Percentiles rank a stretch among this genome's conserved stretches.
phyloP scores from a whole-genome alignment of 2,888 invertebrate genomes.

The Cryptophagus acutangulus region DNA sequence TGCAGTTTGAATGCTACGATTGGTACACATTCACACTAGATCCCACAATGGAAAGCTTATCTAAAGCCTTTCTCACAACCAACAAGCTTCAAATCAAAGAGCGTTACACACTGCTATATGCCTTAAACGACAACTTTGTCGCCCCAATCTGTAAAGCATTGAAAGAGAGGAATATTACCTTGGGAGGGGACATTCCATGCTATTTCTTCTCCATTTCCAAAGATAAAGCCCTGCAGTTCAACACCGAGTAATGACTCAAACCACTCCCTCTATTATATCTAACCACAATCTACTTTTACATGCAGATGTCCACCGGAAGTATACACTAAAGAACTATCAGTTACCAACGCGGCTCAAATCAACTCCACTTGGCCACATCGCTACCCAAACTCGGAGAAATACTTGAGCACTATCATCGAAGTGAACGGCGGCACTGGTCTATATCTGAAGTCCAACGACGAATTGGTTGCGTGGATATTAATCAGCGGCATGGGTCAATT shows the following conservation, averaged over 20 bases:
- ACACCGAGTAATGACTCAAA: background rate
- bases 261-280: too few species aligned
- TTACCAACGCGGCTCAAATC: background rate
- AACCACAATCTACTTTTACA: too few species aligned
- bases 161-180: too few species aligned
- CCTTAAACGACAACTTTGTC: too few species aligned
- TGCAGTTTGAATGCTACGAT: too few species aligned
- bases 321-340: background rate
- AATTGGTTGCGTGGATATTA: conserved; percentile 1
- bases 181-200: background rate
- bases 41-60: too few species aligned
- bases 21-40: too few species aligned
- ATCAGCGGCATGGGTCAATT: background rate
- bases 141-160: too few species aligned
- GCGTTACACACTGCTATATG: too few species aligned
- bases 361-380: conserved; percentile 1
- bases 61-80: too few species aligned
- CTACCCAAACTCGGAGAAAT: background rate
- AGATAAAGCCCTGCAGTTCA: background rate
- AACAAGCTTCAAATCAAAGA: too few species aligned
- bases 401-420: background rate
- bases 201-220: background rate
- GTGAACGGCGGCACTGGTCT: conserved; percentile 10
- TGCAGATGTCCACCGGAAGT: background rate
- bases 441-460: conserved; percentile 5